Evolutionary conservation across 2,113 vertebrate species (phyloP).

Genomic region (Archilochus colubris): DNA sequence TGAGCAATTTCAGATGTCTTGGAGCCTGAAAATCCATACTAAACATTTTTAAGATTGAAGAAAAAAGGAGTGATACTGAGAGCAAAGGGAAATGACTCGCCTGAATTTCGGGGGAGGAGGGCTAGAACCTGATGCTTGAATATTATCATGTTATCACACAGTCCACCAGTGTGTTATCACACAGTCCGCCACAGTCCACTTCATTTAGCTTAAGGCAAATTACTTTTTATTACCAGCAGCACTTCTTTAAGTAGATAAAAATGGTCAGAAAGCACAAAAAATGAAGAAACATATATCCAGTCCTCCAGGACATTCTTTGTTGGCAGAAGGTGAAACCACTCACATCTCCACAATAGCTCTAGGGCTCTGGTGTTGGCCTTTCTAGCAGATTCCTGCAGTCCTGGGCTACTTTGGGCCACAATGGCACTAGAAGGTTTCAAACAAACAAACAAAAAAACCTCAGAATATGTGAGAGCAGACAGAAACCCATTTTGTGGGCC

Average conservation of each 20-base stretch:
- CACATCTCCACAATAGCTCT: background rate
- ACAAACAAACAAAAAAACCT: background rate
- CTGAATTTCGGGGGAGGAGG: background rate
- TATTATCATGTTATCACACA: rapidly evolving
- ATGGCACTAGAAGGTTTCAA: background rate
- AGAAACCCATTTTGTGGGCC: background rate
- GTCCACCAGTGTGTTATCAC: no score
- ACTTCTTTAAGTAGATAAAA: background rate
- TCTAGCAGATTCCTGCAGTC: background rate
- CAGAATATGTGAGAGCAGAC: background rate
- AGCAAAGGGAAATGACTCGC: background rate
- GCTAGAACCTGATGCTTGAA: background rate
- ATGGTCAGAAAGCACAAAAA: background rate
- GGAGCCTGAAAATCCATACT: background rate
- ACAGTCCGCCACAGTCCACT: no score
- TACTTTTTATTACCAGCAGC: background rate
- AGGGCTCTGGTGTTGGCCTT: background rate
- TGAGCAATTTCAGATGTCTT: background rate
- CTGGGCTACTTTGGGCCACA: background rate
- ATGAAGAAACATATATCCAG: background rate
- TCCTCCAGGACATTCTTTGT: background rate
- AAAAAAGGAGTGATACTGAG: background rate
- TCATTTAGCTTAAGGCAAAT: background rate
- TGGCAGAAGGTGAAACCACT: background rate
- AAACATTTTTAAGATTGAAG: background rate